phyloP scores from a whole-genome alignment of 2,113 vertebrate genomes.

The Ardeotis arabs region DNA sequence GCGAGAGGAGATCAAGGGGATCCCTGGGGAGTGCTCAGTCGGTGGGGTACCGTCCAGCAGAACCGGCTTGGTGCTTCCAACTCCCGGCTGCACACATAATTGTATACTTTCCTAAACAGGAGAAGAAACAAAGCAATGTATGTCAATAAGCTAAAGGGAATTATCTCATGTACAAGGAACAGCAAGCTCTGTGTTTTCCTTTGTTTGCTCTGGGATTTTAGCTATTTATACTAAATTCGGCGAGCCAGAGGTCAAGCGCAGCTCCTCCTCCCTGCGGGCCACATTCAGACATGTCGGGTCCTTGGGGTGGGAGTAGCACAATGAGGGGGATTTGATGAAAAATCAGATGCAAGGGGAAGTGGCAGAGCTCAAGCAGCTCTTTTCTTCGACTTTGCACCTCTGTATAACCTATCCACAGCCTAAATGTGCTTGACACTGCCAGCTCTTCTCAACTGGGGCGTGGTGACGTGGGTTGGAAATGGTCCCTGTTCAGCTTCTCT shows the following conservation, averaged over 20 bases:
- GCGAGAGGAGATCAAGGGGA: conserved; percentile 13
- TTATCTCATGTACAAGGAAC: conserved; percentile 4
- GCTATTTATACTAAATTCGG: not conserved
- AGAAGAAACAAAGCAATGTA: not conserved
- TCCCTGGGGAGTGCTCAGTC: not conserved
- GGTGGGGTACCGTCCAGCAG: not conserved
- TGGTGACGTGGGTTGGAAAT: not conserved
- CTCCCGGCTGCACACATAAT: not conserved
- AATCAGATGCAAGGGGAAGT: not conserved
- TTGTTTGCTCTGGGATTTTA: not conserved
- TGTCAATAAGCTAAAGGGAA: not conserved
- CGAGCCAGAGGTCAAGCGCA: not conserved
- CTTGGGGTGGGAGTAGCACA: not conserved
- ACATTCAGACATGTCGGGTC: not conserved
- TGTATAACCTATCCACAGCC: not conserved
- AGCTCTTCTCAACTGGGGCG: not conserved
- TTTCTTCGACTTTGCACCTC: not conserved
- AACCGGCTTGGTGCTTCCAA: not conserved
- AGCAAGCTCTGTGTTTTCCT: conserved; percentile 14
- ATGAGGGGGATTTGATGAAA: not conserved
- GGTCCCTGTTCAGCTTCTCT: fast-evolving
- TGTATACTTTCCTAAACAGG: not conserved
- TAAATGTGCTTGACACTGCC: not conserved
- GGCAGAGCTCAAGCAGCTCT: not conserved
- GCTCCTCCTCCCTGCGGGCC: not conserved